phyloP scores from a whole-genome alignment of 1,140 invertebrate genomes.

The Drosophila ohnishii region DNA sequence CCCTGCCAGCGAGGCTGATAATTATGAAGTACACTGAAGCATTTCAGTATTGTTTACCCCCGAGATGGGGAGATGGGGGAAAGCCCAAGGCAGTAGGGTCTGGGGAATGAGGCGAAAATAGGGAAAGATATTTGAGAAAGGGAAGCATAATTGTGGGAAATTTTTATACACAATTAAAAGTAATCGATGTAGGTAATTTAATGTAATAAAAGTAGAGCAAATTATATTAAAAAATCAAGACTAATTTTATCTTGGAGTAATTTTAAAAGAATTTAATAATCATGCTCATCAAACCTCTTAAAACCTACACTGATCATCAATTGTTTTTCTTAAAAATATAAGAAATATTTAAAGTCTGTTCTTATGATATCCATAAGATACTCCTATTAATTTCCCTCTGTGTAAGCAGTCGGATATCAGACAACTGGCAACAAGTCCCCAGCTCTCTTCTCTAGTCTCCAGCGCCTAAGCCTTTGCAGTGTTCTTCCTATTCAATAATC shows the following conservation, averaged over 20 bases:
- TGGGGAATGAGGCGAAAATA: background rate
- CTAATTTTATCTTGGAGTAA: too few species aligned
- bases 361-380: too few species aligned
- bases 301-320: too few species aligned
- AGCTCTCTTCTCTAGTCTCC: background rate
- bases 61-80: background rate
- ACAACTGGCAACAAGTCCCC: slow-evolving; percentile 48
- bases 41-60: slow-evolving; percentile 10
- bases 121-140: background rate
- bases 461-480: slow-evolving; percentile 16
- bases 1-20: slow-evolving; percentile 16
- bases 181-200: too few species aligned
- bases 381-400: background rate
- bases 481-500: slow-evolving; percentile 54
- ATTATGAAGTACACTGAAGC: slow-evolving; percentile 32
- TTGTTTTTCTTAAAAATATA: too few species aligned
- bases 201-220: too few species aligned
- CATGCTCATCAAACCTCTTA: too few species aligned
- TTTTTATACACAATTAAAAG: background rate
- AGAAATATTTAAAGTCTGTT: too few species aligned
- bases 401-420: slow-evolving; percentile 7
- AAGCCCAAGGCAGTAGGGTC: background rate
- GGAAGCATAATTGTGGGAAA: background rate
- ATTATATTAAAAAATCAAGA: too few species aligned
- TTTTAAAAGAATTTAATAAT: too few species aligned